These are phyloP conservation scores for Microdon myrmicae DNA, from an alignment of 2,888 invertebrate species.

Conservation along the genomic window DNA sequence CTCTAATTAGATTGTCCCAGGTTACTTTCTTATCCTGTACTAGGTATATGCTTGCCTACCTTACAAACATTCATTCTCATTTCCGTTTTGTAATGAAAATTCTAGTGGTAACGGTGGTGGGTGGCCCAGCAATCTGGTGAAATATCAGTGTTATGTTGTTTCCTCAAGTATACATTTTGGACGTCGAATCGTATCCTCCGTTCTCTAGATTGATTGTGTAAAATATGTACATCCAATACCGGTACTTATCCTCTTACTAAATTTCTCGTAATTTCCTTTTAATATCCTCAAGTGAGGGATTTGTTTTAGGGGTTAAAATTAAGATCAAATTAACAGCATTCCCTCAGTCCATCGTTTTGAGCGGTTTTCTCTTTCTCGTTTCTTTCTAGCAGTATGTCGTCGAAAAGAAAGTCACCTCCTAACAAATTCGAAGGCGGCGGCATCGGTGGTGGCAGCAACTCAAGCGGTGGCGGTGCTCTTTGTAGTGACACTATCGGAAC, in stretches of 20 bases:
- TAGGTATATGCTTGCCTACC: too few relatives aligned
- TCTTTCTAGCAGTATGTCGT: conserved; percentile 82
- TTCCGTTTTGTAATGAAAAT: conserved; percentile 32
- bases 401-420: conserved; percentile 95
- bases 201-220: too few relatives aligned
- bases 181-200: too few relatives aligned
- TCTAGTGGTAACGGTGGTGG: too few relatives aligned
- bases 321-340: conserved; percentile 9
- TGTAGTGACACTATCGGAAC: too few relatives aligned
- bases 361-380: conserved; percentile 5
- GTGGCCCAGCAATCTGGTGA: too few relatives aligned
- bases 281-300: background rate
- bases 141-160: too few relatives aligned
- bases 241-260: conserved; percentile 3
- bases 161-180: too few relatives aligned
- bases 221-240: too few relatives aligned
- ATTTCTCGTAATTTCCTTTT: background rate
- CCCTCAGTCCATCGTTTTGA: background rate
- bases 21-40: too few relatives aligned
- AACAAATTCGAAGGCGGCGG: conserved; percentile 83
- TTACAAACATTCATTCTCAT: conserved; percentile 42
- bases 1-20: too few relatives aligned
- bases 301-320: background rate
- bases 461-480: background rate
- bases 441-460: conserved; percentile 13